These are phyloP conservation scores for Echinops telfairi DNA, from an alignment of 2,113 vertebrate genomes.

Conservation along the genomic window DNA sequence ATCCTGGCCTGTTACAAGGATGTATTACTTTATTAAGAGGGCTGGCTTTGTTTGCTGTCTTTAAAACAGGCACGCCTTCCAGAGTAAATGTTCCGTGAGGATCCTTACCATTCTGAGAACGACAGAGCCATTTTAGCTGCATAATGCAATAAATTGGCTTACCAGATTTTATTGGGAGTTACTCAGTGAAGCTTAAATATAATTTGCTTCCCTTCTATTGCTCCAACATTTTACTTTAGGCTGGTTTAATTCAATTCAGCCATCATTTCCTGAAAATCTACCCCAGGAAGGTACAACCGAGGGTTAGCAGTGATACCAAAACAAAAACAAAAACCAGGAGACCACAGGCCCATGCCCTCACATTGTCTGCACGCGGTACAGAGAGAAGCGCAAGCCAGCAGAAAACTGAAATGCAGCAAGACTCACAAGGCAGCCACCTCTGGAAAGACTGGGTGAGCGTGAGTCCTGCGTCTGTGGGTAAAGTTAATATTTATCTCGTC, in stretches of 20 bases:
- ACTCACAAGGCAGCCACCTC: constrained; percentile 64
- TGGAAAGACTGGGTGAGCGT: constrained; percentile 46
- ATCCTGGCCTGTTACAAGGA: background rate
- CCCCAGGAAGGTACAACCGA: background rate
- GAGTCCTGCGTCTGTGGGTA: constrained; percentile 19
- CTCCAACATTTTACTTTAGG: constrained; percentile 75
- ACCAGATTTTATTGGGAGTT: constrained; percentile 84
- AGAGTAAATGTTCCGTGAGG: background rate
- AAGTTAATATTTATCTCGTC: constrained; percentile 64
- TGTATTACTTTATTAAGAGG: constrained; percentile 48
- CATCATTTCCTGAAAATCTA: constrained; percentile 32
- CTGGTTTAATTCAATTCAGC: constrained; percentile 70
- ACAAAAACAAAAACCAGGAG: background rate
- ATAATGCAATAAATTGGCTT: constrained; percentile 80
- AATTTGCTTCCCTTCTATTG: constrained; percentile 62
- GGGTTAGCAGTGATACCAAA: background rate
- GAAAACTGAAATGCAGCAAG: background rate
- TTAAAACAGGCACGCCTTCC: constrained; percentile 48
- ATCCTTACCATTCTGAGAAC: constrained; percentile 77
- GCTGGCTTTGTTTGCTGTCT: constrained; percentile 7
- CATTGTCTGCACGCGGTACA: rapidly evolving
- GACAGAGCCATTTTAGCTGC: constrained; percentile 29
- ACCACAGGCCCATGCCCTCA: background rate
- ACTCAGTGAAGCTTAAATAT: constrained; percentile 82
- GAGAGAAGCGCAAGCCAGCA: background rate